phyloP scores from a whole-genome alignment of 1,140 invertebrate genomes.

The Drosophila subobscura region DNA sequence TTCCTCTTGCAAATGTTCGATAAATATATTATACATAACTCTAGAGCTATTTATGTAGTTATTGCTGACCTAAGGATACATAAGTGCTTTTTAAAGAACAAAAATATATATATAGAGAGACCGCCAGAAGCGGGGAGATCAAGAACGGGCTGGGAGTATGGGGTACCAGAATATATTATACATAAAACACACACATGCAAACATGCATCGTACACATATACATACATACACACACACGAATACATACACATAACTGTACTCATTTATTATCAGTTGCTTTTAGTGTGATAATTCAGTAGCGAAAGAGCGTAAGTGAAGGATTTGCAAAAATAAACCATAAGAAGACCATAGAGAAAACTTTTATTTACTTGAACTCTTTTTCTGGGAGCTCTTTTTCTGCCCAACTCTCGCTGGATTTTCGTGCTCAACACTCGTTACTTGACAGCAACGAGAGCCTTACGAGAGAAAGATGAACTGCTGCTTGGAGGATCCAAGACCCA shows the following conservation, averaged over 20 bases:
- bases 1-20: conserved; percentile 34
- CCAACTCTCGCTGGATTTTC: no score
- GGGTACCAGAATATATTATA: conserved; percentile 51
- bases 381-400: no score
- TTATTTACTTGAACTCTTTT: no score
- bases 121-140: conserved; percentile 50
- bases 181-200: conserved; percentile 27
- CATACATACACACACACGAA: conserved; percentile 17
- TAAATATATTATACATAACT: conserved; percentile 29
- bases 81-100: conserved; percentile 75
- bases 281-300: conserved; percentile 75
- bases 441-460: no score
- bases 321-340: conserved; percentile 60
- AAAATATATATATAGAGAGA: conserved; percentile 58
- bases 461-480: no score
- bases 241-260: conserved; percentile 57
- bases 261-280: conserved; percentile 79
- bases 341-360: conserved; percentile 32
- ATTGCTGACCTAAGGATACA: conserved; percentile 61
- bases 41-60: conserved; percentile 16
- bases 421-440: no score
- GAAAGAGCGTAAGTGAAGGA: conserved; percentile 43
- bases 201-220: conserved; percentile 28
- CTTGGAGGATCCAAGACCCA: no score
- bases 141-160: conserved; percentile 26